Evolutionary conservation across 1,140 invertebrate genomes (phyloP), one percentile per base, ranked within the genome.

Genomic region (Formica exsecta): DNA sequence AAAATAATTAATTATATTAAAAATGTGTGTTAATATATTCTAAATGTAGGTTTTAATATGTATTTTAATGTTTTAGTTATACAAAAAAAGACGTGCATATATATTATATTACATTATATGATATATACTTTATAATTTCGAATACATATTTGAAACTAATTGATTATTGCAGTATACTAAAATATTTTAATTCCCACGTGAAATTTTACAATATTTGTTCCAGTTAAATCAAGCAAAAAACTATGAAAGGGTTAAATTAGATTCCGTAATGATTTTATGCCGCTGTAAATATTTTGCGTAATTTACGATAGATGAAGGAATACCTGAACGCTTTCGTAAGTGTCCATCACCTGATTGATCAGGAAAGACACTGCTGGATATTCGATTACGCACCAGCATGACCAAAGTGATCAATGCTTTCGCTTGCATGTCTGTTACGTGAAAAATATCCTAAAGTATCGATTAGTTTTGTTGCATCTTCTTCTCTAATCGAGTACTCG

Each of bases 331-430:
- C 87, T 89, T 89, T 29, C 16, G 11, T 83, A 64, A 79, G 88
- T 89, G 88, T 89, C 87, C 73, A 89, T 32, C 88, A 59, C 84
- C 87, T 83, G 87, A 83, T 73, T 75, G 84, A 76, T 89, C 87
- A 89, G 87, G 87, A 86, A 70, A 68, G 71, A 89, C 87, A 89
- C 87, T 57, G 62, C 76, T 88, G 85, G 73, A 86, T 62, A 48
- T 41, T 19, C 89, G 61, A 89, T 38, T 73, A 86, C 84, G 87
- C 88, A 90, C 89, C 85, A 94, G 94, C 68, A 89, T 89, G 88
- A 89, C n/a, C 64, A 74, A 90, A 89, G 65, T 54, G 62, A 85
- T 57, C 87, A 81, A 89, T 44, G 88, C 88, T 90, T 68, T 22
- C 79, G 77, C 88, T 89, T 89, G 89, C 89, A 89, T 90, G 89